These are phyloP conservation scores for Brachyhypopomus gauderio DNA, from an alignment of 2,113 vertebrate genomes.

Conservation along the genomic window DNA sequence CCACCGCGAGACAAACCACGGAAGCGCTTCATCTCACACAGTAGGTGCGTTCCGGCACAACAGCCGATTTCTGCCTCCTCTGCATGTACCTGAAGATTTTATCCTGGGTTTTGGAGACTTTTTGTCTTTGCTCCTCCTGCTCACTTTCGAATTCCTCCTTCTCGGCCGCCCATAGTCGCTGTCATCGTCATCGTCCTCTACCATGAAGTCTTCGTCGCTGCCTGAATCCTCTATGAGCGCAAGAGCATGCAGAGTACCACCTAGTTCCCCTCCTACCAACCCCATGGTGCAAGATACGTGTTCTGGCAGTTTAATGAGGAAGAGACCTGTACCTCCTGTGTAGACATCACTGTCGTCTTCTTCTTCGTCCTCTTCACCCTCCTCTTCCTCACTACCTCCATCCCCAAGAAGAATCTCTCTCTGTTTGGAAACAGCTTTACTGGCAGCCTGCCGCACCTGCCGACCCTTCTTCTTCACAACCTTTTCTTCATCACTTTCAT, in stretches of 20 bases:
- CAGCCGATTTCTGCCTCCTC: too few relatives aligned
- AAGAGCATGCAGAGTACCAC: neutral
- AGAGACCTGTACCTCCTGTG: constrained; percentile 48
- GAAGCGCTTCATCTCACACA: neutral
- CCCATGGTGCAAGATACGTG: neutral
- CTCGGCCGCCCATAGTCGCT: constrained; percentile 97
- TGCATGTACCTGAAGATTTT: constrained; percentile 92
- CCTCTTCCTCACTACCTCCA: constrained; percentile 94
- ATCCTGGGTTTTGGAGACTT: constrained; percentile 95
- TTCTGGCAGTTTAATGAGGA: neutral
- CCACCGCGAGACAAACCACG: too few relatives aligned
- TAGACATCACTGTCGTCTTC: constrained; percentile 58
- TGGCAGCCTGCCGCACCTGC: constrained; percentile 93
- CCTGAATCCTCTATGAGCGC: constrained; percentile 84
- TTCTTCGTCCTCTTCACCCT: constrained; percentile 86
- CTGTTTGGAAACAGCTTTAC: constrained; percentile 97
- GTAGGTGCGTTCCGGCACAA: too few relatives aligned
- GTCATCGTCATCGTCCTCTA: constrained; percentile 93
- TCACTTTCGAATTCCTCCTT: constrained; percentile 93
- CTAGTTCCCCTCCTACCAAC: neutral
- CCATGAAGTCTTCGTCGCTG: constrained; percentile 96
- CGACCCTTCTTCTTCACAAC: constrained; percentile 94
- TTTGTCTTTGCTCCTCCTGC: constrained; percentile 91
- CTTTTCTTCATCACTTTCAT: constrained; percentile 94
- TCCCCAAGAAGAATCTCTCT: constrained; percentile 96